Evolutionary conservation across 2,888 invertebrate species (phyloP), one percentile per base, ranked within the genome.

Genomic region (Spilosoma lubricipeda): DNA sequence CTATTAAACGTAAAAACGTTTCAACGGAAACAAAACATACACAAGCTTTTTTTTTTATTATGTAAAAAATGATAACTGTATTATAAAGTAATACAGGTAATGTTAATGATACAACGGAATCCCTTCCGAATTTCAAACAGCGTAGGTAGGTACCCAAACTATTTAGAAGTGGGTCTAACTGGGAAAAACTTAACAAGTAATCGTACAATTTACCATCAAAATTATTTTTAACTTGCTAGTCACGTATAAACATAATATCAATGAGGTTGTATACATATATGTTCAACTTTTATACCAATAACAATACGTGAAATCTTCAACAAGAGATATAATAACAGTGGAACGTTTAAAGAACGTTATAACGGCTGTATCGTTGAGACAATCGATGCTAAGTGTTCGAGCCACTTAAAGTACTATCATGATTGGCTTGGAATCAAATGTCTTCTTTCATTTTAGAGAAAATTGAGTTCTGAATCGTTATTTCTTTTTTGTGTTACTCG

Each of bases 371-470:
- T 73, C 70, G 52, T 77, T 70, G 63, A 78, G 39, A 77, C 71
- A 80, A 83, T 79, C 73, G 70, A 65, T 67, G 68, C 70, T 82
- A 82, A 82, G 76, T 78, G 77, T 84, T 72, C 70, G n/a, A 52
- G 66, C 63, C 73, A 70, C 79, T 81, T 81, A 83, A 76, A 76
- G 27, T 66, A 76, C 71, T 82, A 77, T 77, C 79, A 76, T 83
- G 79, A 84, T 86, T 79, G 80, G 78, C 84, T 86, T 82, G 81
- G 77, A 82, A 83, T 85, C 85, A 83, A 85, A 83, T 86, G 80
- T 78, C 80, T 78, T 78, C 78, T 80, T 83, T 74, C 77, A 84
- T 83, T 84, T 86, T 73, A 74, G 70, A 79, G 83, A 83, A 80
- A 85, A 85, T 86, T 77, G 83, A 78, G 75, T 83, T 83, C 67